These are phyloP conservation scores for Limanda limanda DNA, from an alignment of 2,113 vertebrate genomes.

Conservation along the genomic window DNA sequence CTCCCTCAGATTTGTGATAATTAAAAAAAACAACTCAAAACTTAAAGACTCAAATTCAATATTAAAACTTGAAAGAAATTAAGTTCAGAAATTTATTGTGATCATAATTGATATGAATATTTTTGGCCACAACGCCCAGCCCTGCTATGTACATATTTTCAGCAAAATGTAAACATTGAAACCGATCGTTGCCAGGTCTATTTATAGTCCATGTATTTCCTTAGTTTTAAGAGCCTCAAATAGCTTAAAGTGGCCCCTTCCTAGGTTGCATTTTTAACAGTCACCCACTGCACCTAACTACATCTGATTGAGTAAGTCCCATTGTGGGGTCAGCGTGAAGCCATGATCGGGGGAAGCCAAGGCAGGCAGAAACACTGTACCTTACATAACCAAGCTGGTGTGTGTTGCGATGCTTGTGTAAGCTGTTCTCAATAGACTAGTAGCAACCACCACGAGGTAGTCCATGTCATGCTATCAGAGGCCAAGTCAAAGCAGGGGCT, in stretches of 20 bases:
- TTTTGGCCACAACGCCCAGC: too few species aligned
- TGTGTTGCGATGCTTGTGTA: constrained; percentile 68
- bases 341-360: constrained; percentile 45
- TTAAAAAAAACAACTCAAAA: background rate
- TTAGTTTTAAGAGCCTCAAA: constrained; percentile 5
- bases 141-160: too few species aligned
- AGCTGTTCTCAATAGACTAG: constrained; percentile 53
- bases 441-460: constrained; percentile 30
- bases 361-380: constrained; percentile 59
- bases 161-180: constrained; percentile 4
- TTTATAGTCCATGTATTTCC: background rate
- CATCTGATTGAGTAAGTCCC: constrained; percentile 57
- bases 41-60: background rate
- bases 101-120: background rate
- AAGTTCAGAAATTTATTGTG: background rate
- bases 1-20: too few species aligned
- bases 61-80: background rate
- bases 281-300: constrained; percentile 30
- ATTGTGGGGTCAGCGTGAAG: constrained; percentile 43
- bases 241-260: background rate
- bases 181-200: background rate
- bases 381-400: constrained; percentile 72
- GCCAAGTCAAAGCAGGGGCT: constrained; percentile 1
- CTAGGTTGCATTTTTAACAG: constrained; percentile 8
- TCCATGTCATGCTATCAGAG: constrained; percentile 13